phyloP scores from a whole-genome alignment of 2,888 invertebrate species.

The Endomychus coccineus region DNA sequence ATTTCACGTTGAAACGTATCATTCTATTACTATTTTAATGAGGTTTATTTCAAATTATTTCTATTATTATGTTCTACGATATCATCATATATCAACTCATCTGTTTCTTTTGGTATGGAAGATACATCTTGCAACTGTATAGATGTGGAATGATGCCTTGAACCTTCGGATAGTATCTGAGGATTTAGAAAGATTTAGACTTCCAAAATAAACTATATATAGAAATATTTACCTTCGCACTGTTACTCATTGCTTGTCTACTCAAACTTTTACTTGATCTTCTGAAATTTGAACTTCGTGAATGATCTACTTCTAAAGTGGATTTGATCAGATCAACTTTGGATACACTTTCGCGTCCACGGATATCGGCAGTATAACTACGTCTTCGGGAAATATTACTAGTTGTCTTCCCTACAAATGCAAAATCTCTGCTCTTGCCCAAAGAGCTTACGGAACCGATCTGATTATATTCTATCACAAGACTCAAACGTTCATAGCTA shows the following conservation, averaged over 20 bases:
- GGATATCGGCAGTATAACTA: conserved; percentile 51
- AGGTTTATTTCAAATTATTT: no score
- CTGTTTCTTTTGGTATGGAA: no score
- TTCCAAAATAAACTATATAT: no score
- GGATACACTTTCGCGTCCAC: conserved; percentile 47
- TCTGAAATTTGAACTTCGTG: no score
- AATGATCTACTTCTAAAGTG: conserved; percentile 50
- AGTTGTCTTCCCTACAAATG: conserved; percentile 33
- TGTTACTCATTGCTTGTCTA: conserved; percentile 11
- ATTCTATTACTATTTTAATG: no score
- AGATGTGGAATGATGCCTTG: no score
- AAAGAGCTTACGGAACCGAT: conserved; percentile 67
- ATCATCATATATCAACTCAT: no score
- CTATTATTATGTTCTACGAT: no score
- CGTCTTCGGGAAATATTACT: conserved; percentile 47
- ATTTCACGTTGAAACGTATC: no score
- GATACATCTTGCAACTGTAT: no score
- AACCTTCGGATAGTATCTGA: no score
- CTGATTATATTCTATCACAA: conserved; percentile 69
- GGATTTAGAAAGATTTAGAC: no score
- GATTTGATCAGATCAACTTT: conserved; percentile 64
- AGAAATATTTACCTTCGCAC: conserved; percentile 14
- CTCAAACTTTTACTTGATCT: conserved; percentile 13
- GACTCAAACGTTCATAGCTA: conserved; percentile 63
- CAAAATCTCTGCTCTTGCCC: conserved; percentile 46